phyloP scores from a whole-genome alignment of 30 jellyfish, hydroid and myxozoan species.

The Hydra vulgaris region DNA sequence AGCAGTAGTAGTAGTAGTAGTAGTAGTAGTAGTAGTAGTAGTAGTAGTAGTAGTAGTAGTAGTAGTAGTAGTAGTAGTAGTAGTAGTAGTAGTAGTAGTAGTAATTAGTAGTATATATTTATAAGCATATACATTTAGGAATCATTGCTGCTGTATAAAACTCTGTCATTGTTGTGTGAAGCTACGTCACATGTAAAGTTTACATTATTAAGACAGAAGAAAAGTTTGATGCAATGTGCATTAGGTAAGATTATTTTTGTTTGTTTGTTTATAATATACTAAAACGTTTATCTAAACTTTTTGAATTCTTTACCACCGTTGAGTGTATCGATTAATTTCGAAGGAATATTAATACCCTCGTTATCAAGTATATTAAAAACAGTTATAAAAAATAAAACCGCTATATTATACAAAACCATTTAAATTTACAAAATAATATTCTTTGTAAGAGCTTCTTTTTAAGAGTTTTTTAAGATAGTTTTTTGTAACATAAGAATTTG shows the following conservation, averaged over 20 bases:
- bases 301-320: too few relatives aligned
- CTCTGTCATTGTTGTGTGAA: constrained; percentile 16
- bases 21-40: constrained; percentile 5
- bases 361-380: too few relatives aligned
- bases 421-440: too few relatives aligned
- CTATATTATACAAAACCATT: too few relatives aligned
- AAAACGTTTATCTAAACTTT: too few relatives aligned
- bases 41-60: constrained; percentile 1
- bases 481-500: too few relatives aligned
- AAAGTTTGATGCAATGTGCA: neutral
- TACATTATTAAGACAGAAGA: neutral
- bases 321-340: too few relatives aligned
- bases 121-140: neutral
- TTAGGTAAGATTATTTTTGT: neutral
- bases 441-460: too few relatives aligned
- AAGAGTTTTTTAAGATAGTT: too few relatives aligned
- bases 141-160: constrained; percentile 10
- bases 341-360: too few relatives aligned
- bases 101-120: too few relatives aligned
- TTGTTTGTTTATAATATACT: neutral
- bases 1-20: constrained; percentile 5
- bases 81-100: constrained; percentile 5
- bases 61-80: constrained; percentile 4
- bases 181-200: constrained; percentile 7
- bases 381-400: too few relatives aligned